Evolutionary conservation across 2,113 vertebrate genomes (phyloP), one percentile per base, ranked within the genome.

Genomic region (Vulpes vulpes): DNA sequence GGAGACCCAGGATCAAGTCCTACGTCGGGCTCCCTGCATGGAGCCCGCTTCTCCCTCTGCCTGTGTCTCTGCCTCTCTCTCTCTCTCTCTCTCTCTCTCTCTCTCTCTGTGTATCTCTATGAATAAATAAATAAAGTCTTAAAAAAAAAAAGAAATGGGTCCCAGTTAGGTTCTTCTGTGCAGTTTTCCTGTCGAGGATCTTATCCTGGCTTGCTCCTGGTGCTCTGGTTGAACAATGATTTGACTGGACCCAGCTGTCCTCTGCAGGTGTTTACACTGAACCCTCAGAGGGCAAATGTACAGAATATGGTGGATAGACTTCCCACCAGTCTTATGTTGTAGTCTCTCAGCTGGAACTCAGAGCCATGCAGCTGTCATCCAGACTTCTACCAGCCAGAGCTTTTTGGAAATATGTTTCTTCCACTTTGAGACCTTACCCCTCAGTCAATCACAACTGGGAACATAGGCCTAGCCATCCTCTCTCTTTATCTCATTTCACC

Each of bases 301-400:
- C 22, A 8, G 19, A 20, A 20, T 8, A 0, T 0, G 7, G 32
- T 14, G 65, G 65, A 2, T 2, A 23, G 38, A 10, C 8, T 55
- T 73, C 30, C 16, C 87, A 76, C 38, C 27, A n/a, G 1, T 19
- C 30, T 22, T 65, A 32, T 19, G 43, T 14, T 43, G 27, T 11
- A 11, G 49, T 38, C 57, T 57, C 8, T 62, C 64, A 23, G 0
- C 7, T 51, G 22, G 4, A 11, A 43, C 9, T 69, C 43, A n/a
- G 73, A 27, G 22, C 35, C 43, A 16, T 16, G 20, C 0, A 19
- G 15, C 87, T 78, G 49, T 76, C 59, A 57, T 20, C 9, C 79
- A 74, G 38, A 74, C 8, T 30, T 27, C 35, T n/a, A 27, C 30
- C 84, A 53, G 64, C 49, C 38, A 62, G 35, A 49, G 15, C 67